phyloP scores from a whole-genome alignment of 2,797 vertebrate genomes.

The Centropyge bicolor region DNA sequence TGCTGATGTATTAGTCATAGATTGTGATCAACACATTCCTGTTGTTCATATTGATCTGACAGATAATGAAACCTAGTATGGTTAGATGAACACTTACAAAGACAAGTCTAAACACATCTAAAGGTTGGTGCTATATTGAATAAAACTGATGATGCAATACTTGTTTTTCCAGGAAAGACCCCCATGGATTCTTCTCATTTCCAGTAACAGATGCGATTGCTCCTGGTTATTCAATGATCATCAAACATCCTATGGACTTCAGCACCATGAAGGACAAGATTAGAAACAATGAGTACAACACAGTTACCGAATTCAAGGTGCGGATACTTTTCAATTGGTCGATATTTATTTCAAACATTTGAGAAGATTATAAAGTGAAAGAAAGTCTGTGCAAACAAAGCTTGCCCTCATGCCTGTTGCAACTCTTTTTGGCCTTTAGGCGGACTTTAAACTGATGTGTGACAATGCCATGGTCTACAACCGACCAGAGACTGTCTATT shows the following conservation, averaged over 20 bases:
- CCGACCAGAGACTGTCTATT: slow-evolving; percentile 98
- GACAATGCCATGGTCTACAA: slow-evolving; percentile 99
- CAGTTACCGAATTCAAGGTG: slow-evolving; percentile 98
- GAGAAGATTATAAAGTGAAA: neutral
- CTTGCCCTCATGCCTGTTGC: neutral
- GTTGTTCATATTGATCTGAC: slow-evolving; percentile 17
- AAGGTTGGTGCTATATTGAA: neutral
- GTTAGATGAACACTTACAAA: slow-evolving; percentile 1
- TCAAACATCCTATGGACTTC: slow-evolving; percentile 99
- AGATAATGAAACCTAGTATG: neutral
- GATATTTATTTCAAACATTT: slow-evolving; percentile 1
- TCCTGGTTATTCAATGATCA: slow-evolving; percentile 98
- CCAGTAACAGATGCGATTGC: slow-evolving; percentile 98
- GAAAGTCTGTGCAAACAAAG: neutral
- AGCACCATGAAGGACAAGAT: slow-evolving; percentile 99
- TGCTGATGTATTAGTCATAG: neutral
- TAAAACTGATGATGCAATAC: neutral
- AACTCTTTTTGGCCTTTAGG: slow-evolving; percentile 83
- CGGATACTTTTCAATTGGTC: slow-evolving; percentile 16
- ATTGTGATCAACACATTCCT: slow-evolving; percentile 11
- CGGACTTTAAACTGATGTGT: slow-evolving; percentile 99
- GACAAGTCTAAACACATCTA: slow-evolving; percentile 9
- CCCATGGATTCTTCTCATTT: slow-evolving; percentile 97
- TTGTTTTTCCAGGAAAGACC: slow-evolving; percentile 91
- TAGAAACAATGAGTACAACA: slow-evolving; percentile 93